A percentile compares a stretch with the other conserved stretches of the same genome.
phyloP scores from a whole-genome alignment of 2,797 vertebrate genomes.

The Pterois miles region DNA sequence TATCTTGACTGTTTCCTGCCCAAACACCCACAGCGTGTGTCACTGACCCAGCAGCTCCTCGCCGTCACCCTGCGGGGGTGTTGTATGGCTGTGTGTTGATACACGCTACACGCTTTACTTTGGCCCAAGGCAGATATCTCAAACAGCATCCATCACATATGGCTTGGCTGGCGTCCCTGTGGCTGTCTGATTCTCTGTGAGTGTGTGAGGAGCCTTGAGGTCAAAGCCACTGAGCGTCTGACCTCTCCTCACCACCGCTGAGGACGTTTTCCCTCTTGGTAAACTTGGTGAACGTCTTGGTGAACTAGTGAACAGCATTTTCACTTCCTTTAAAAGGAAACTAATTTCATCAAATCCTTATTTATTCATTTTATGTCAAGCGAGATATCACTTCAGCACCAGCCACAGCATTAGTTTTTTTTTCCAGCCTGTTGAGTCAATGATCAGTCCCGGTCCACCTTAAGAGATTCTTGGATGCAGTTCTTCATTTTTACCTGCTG shows the following conservation, averaged over 20 bases:
- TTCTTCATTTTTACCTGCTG: slow-evolving; percentile 50
- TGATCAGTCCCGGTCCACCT: slow-evolving; percentile 69
- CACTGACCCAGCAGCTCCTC: neutral
- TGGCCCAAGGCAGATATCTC: neutral
- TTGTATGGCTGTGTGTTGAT: slow-evolving; percentile 1
- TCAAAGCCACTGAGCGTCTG: neutral
- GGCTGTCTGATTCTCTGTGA: neutral
- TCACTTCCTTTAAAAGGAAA: neutral
- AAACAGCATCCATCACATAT: slow-evolving; percentile 22
- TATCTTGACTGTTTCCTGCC: slow-evolving; percentile 7
- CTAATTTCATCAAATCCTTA: neutral
- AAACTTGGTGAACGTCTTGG: too few species aligned
- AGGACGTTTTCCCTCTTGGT: slow-evolving; percentile 1
- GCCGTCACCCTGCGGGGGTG: neutral
- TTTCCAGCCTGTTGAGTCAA: neutral
- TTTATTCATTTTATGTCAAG: neutral
- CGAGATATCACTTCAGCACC: neutral
- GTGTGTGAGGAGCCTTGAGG: neutral
- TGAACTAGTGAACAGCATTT: neutral
- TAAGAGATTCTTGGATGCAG: slow-evolving; percentile 61
- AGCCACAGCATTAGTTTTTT: neutral
- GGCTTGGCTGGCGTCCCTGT: slow-evolving; percentile 18
- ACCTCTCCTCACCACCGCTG: slow-evolving; percentile 9
- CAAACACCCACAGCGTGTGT: neutral
- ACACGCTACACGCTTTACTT: slow-evolving; percentile 15